Conservation (phyloP, 1,140 invertebrate genomes). For the Rhyacophila brunnea region DNA sequence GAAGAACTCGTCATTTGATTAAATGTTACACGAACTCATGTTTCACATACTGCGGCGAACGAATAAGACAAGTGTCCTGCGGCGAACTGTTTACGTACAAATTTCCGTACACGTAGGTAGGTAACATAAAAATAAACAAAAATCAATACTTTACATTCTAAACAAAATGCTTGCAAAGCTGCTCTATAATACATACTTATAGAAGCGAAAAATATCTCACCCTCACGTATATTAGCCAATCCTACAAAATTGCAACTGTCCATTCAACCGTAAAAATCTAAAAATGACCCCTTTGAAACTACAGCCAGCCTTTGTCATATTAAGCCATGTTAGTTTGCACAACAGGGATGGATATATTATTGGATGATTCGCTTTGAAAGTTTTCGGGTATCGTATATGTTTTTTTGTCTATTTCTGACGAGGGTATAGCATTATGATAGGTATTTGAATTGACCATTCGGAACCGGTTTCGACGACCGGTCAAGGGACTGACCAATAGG, state of each 20-base stretch:
- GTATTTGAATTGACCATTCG: constrained; percentile 25
- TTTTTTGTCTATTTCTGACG: constrained; percentile 21
- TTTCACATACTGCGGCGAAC: too few relatives aligned
- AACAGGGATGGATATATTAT: too few relatives aligned
- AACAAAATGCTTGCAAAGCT: too few relatives aligned
- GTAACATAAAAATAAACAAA: too few relatives aligned
- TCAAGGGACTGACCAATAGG: constrained; percentile 30
- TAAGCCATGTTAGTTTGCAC: too few relatives aligned
- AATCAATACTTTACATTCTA: too few relatives aligned
- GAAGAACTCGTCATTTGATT: too few relatives aligned
- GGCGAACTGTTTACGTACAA: too few relatives aligned
- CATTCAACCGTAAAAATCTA: constrained; percentile 30
- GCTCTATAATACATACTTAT: too few relatives aligned
- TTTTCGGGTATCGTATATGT: neutral
- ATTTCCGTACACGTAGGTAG: too few relatives aligned
- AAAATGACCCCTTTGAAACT: constrained; percentile 7
- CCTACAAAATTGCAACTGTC: constrained; percentile 35
- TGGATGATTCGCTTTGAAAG: neutral
- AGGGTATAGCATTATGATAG: constrained; percentile 30
- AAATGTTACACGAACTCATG: too few relatives aligned
- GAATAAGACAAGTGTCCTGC: too few relatives aligned
- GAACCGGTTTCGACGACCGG: constrained; percentile 25
- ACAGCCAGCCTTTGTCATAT: neutral
- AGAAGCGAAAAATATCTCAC: constrained; percentile 13
- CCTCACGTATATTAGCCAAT: constrained; percentile 34